Percentiles rank a stretch among this genome's conserved stretches.
These are phyloP conservation scores for Austrolebias charrua DNA, from an alignment of 2,797 vertebrate species.

Conservation along the genomic window DNA sequence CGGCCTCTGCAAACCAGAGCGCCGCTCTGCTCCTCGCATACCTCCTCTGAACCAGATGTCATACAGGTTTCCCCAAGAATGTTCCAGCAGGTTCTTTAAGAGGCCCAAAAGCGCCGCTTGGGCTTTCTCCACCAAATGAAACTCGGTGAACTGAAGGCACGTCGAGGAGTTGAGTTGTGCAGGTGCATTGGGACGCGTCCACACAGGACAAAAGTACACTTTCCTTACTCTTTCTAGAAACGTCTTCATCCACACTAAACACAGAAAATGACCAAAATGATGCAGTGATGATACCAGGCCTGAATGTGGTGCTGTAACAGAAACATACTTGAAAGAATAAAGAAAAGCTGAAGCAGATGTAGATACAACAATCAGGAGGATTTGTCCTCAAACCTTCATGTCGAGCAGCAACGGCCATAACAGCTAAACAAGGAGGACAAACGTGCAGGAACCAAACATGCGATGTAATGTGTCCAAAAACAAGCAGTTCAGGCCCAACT, in stretches of 20 bases:
- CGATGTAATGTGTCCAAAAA: not conserved
- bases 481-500: constrained; percentile 1
- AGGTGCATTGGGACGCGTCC: not conserved
- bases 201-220: not conserved
- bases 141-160: not conserved
- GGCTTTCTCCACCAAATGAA: not conserved
- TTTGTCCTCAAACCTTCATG: not conserved
- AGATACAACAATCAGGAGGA: not conserved
- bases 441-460: not conserved
- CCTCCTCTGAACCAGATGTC: constrained; percentile 35
- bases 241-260: too few species aligned
- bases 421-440: constrained; percentile 4
- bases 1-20: constrained; percentile 23
- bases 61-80: not conserved
- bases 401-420: not conserved
- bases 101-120: not conserved
- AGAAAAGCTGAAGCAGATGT: too few species aligned
- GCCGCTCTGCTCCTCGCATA: constrained; percentile 1
- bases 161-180: not conserved
- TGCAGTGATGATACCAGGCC: too few species aligned
- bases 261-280: too few species aligned
- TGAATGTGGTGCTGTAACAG: too few species aligned
- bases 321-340: too few species aligned
- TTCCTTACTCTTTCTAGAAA: too few species aligned
- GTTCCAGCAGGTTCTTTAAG: not conserved